Base-by-base conservation (phyloP, 2,113 vertebrate genomes). In the Oreochromis niloticus region DNA sequence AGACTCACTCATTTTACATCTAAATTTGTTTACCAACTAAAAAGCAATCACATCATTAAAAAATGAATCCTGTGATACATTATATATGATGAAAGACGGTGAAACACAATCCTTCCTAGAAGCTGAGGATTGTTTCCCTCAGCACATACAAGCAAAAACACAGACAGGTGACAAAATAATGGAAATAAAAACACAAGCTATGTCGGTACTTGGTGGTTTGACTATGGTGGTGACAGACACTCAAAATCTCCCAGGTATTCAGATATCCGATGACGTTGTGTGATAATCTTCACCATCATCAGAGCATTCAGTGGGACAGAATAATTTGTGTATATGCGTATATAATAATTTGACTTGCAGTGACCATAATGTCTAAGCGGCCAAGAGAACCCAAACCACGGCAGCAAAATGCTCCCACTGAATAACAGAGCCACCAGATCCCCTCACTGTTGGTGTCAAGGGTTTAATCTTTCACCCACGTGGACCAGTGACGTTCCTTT, bases 1-100 rank as follows among this genome's bases (percentile, higher is more conserved):
- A 27, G 50, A 71, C n/a, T 82, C 63, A 1, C 39, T 32, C 63
- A 32, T 41, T 11, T 50, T 43, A 57, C 79, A 78, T 83, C 52
- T 46, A 85, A 80, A 87, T 50, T 78, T 87, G 59, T 89, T 89
- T 87, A 71, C 85, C 34, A 7, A 50, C 14, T 2, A 24, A 71
- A 75, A 80, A 63, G 82, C 82, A 84, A 86, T 84, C 55, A 34
- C 46, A 17, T 41, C 12, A 6, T 91, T 50, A 66, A 59, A 81
- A 63, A 39, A 61, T 27, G 16, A 81, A 52, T 17, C 48, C 81
- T 56, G 17, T 10, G 75, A 86, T 86, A 22, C 46, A 78, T 84
- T 86, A 50, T 17, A 81, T 63, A 83, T 32, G 80, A 81, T 1
- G n/a, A 46, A 46, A 52, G 27, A 41, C 5, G 39, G 61, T 24